Conservation (phyloP, 2,797 vertebrate genomes). For the Gephyroberyx darwinii region DNA sequence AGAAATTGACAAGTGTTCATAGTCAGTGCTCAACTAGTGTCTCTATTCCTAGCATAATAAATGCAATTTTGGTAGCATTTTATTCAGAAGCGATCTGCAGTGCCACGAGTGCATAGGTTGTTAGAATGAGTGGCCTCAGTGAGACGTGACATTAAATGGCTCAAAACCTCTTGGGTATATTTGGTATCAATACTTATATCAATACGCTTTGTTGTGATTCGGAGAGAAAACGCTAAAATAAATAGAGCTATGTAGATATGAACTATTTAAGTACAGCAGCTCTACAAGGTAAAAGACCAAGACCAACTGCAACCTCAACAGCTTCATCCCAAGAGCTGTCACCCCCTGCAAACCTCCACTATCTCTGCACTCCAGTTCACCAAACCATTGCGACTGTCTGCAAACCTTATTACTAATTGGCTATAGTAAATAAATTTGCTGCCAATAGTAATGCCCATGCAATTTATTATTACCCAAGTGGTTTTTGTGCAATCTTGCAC, state of each 20-base stretch:
- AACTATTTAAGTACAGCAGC: neutral
- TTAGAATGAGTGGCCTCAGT: conserved; percentile 7
- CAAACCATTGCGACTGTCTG: neutral
- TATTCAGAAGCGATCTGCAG: conserved; percentile 6
- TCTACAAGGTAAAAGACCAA: neutral
- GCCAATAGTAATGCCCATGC: no score
- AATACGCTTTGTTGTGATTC: no score
- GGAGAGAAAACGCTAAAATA: no score
- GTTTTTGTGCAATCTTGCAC: no score
- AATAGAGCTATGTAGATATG: no score
- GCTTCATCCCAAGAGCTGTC: no score
- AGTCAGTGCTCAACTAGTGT: neutral
- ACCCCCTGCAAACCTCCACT: neutral
- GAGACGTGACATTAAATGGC: neutral
- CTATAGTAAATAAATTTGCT: no score
- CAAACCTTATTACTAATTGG: neutral
- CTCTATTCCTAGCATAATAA: neutral
- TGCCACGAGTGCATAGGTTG: neutral
- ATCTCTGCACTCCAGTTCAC: neutral
- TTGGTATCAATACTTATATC: neutral
- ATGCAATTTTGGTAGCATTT: neutral
- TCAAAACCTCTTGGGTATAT: neutral
- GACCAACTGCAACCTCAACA: neutral
- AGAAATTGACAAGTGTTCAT: neutral
- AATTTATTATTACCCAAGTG: no score